phyloP scores from a whole-genome alignment of 2,888 invertebrate genomes.

The Sinhomidia bicolor region DNA sequence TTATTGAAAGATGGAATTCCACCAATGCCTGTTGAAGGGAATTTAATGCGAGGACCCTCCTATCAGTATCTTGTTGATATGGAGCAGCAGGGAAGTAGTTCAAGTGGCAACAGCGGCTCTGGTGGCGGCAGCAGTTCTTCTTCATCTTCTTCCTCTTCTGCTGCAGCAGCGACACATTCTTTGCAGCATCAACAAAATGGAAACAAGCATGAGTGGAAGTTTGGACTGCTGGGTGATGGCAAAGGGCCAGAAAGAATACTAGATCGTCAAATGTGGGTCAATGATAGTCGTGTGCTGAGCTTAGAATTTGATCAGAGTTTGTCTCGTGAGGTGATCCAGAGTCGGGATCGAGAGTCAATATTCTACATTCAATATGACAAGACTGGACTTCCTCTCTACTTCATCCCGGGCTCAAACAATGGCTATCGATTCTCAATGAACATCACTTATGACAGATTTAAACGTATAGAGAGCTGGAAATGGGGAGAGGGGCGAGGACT shows the following conservation, averaged over 20 bases:
- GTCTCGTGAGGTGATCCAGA: constrained; percentile 94
- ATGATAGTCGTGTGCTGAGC: constrained; percentile 93
- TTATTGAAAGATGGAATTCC: constrained; percentile 75
- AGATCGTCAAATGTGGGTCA: constrained; percentile 86
- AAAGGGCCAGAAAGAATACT: constrained; percentile 78
- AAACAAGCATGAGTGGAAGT: constrained; percentile 80
- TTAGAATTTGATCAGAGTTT: constrained; percentile 96
- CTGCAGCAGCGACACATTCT: not conserved
- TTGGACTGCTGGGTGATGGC: constrained; percentile 77
- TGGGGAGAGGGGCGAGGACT: constrained; percentile 93
- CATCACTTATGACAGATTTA: constrained; percentile 93
- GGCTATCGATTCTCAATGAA: constrained; percentile 89
- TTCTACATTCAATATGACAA: constrained; percentile 94
- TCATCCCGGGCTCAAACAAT: constrained; percentile 87
- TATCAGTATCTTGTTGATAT: constrained; percentile 76
- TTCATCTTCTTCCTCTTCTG: not conserved
- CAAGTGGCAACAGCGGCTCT: constrained; percentile 13
- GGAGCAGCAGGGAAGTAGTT: constrained; percentile 59
- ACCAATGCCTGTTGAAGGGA: constrained; percentile 78
- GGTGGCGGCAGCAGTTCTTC: not conserved
- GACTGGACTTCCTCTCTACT: constrained; percentile 93
- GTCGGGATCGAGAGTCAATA: constrained; percentile 90
- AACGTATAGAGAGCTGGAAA: constrained; percentile 94
- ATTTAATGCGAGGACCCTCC: constrained; percentile 79
- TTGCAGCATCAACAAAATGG: constrained; percentile 61